Base-by-base conservation (phyloP, 2,888 invertebrate species). In the Pheosia gnoma region DNA sequence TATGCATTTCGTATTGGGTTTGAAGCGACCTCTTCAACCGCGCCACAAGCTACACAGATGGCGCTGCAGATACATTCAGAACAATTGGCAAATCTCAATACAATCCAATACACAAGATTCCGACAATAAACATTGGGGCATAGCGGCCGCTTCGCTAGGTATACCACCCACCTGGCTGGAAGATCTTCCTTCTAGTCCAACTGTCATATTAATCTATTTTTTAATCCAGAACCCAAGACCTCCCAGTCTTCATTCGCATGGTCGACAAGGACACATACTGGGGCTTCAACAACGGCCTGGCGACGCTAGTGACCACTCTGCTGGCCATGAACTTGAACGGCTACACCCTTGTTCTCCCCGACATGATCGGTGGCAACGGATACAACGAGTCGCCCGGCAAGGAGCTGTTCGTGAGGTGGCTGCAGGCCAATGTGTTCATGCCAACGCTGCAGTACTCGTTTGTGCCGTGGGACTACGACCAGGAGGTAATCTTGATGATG, bases 401-500 rank as follows among this genome's bases (percentile, higher is more conserved):
- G 74, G 96, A 96, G 80, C 85, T 96, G 65, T 96, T 96, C 79
- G 94, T 97, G 41, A 92, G 97, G 58, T 98, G 97, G 97, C 88
- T 96, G 47, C 96, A 97, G 80, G 95, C 96, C 0, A 96, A 96
- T 66, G 95, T 95, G 2, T 97, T 97, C 80, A 96, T 98, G 95
- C 97, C 97, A 0, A 88, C 95, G 0, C 90, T 98, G 77, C 97
- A 98, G 87, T 97, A 96, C 82, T 97, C 97, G 0, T 95, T 96
- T 72, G 95, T 96, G 5, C 98, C 98, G 0, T 98, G 97, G 97
- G 95, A 96, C 64, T 96, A 95, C 83, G 96, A 96, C 77, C 82
- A 92, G 0, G 94, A 95, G 86, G 94, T 93, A 67, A 52, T 54
- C 11, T 51, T 56, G 9, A 41, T 41, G 5, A 8, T 8, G 41